Conservation (phyloP, 1,140 invertebrate species). For the Lerema accius region DNA sequence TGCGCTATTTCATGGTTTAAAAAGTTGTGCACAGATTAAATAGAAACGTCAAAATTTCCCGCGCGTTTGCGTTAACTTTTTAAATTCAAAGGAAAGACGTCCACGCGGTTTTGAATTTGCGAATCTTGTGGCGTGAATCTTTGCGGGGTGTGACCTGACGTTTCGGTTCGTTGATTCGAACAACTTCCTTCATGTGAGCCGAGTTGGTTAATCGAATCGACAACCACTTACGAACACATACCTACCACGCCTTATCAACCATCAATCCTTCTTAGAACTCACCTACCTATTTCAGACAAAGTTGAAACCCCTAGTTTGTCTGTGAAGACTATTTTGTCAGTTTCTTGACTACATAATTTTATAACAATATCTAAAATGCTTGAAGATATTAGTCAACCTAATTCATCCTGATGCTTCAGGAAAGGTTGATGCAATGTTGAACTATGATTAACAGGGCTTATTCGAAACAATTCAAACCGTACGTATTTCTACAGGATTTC, state of each 20-base stretch:
- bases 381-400: no score
- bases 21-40: constrained; percentile 22
- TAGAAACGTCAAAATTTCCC: constrained; percentile 45
- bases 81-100: constrained; percentile 62
- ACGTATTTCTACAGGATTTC: no score
- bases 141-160: constrained; percentile 62
- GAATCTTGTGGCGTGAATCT: constrained; percentile 70
- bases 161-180: constrained; percentile 58
- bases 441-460: no score
- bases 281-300: background rate
- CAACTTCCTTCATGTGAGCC: constrained; percentile 70
- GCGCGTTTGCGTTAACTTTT: constrained; percentile 42
- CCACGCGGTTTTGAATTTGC: constrained; percentile 64
- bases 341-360: no score
- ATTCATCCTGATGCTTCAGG: no score
- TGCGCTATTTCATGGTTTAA: background rate
- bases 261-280: constrained; percentile 6
- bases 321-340: no score
- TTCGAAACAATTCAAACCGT: no score
- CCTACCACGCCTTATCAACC: constrained; percentile 18
- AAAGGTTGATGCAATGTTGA: no score
- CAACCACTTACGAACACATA: constrained; percentile 14
- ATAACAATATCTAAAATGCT: no score
- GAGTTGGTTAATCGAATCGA: constrained; percentile 57
- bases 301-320: background rate